phyloP scores from a whole-genome alignment of 1,140 invertebrate species.

The Hirudo medicinalis region DNA sequence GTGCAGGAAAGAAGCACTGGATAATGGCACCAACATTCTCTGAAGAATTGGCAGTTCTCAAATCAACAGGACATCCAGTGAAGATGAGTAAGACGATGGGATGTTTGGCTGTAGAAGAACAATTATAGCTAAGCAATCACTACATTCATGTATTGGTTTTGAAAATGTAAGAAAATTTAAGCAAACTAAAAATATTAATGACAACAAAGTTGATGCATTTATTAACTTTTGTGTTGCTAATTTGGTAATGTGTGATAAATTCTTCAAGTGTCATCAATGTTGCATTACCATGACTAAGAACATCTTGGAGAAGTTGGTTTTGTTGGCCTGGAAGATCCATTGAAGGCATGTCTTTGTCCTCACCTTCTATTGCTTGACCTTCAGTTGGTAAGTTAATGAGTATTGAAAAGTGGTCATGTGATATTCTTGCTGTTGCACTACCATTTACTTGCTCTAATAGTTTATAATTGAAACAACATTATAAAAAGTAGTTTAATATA shows the following conservation, averaged over 20 bases:
- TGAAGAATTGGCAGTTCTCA: conserved; percentile 1
- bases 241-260: background rate
- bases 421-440: no score
- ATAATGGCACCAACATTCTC: conserved; percentile 20
- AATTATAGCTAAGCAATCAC: background rate
- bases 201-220: no score
- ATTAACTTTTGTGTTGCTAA: background rate
- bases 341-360: conserved; percentile 17
- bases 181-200: no score
- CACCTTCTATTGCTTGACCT: conserved; percentile 22
- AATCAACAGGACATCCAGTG: conserved; percentile 20
- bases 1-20: conserved; percentile 20
- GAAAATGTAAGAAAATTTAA: background rate
- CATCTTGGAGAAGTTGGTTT: conserved; percentile 20
- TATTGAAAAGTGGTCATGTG: background rate
- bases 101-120: conserved; percentile 1
- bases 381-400: background rate
- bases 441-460: no score
- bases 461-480: no score
- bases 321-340: conserved; percentile 23
- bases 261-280: background rate
- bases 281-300: conserved; percentile 17
- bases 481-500: background rate
- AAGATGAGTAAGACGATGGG: conserved; percentile 21
- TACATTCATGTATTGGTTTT: background rate